Base-by-base conservation (phyloP, 2,113 vertebrate genomes). In the Arenaria interpres region DNA sequence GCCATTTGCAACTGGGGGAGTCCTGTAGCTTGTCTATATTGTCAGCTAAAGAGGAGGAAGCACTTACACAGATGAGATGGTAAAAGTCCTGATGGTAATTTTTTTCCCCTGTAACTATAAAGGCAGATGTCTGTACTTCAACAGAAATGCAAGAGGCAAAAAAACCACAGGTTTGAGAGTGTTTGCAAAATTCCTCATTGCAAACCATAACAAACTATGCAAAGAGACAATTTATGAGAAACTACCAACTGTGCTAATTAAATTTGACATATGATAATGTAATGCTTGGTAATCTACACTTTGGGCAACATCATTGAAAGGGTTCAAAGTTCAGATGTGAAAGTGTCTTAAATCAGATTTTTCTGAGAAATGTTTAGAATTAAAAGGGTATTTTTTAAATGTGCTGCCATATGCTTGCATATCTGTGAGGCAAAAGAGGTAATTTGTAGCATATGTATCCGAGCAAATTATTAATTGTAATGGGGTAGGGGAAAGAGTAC, bases 151-250 rank as follows among this genome's bases (percentile, higher is more conserved):
- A 11, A 84, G 25, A 74, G 12, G 4, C 14, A 74, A 59, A 67
- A 76, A n/a, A 12, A 60, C 7, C 0, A 0, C 1, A 39, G 13
- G 5, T 43, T 71, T 82, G 18, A 62, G 5, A 73, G 4, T 18
- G 6, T 64, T 88, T 41, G 43, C 2, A 59, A 57, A 79, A 59
- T 39, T 64, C 18, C 6, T 78, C 4, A 28, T 25, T 10, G 12
- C 19, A 18, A 82, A 35, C 24, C 4, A 13, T 6, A 72, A 25
- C 4, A 77, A 90, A 30, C 7, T 81, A 66, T 85, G 46, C n/a
- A 75, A 88, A 73, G 24, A 73, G 7, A 51, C 8, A 64, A 19
- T 4, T 41, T 57, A 54, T 6, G 11, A 41, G 41, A 80, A 79
- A 59, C 14, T 54, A 50, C 14, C 20, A 79, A 32, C 23, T 48